phyloP scores from a whole-genome alignment of 2,888 invertebrate genomes.

The Myopa testacea region DNA sequence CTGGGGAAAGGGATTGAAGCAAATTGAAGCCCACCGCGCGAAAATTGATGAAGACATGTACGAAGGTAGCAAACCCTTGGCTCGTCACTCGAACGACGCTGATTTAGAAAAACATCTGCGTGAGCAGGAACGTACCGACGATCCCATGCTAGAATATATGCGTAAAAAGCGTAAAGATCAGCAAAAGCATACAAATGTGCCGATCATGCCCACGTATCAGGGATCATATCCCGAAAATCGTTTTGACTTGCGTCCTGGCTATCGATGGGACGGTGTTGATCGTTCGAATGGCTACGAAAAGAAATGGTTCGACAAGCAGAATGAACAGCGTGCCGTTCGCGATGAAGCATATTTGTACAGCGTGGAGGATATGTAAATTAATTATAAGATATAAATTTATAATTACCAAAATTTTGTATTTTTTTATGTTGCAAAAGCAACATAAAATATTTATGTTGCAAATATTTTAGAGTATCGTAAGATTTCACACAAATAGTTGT shows the following conservation, averaged over 20 bases:
- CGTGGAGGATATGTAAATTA: conserved; percentile 88
- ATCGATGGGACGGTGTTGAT: conserved; percentile 99
- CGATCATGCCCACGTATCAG: conserved; percentile 78
- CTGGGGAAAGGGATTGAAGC: conserved; percentile 90
- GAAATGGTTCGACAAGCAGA: conserved; percentile 84
- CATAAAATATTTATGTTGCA: too few relatives aligned
- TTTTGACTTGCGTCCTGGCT: conserved; percentile 91
- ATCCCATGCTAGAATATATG: conserved; percentile 94
- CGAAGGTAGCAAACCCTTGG: conserved; percentile 91
- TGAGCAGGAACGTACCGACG: conserved; percentile 83
- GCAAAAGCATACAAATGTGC: conserved; percentile 68
- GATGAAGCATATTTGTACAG: conserved; percentile 96
- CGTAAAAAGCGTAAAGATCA: conserved; percentile 72
- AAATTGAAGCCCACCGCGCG: conserved; percentile 79
- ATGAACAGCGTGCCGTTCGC: conserved; percentile 78
- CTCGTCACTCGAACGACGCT: conserved; percentile 87
- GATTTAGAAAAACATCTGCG: conserved; percentile 86
- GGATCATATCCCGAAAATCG: conserved; percentile 93
- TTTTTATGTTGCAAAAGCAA: too few relatives aligned
- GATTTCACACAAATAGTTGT: too few relatives aligned
- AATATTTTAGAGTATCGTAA: too few relatives aligned
- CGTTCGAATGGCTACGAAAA: conserved; percentile 96
- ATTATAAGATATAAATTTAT: neutral
- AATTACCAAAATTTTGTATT: too few relatives aligned
- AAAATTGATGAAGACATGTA: conserved; percentile 80